Evolutionary conservation across 2,888 invertebrate genomes (phyloP).

Genomic region (Podotricha telesiphe): DNA sequence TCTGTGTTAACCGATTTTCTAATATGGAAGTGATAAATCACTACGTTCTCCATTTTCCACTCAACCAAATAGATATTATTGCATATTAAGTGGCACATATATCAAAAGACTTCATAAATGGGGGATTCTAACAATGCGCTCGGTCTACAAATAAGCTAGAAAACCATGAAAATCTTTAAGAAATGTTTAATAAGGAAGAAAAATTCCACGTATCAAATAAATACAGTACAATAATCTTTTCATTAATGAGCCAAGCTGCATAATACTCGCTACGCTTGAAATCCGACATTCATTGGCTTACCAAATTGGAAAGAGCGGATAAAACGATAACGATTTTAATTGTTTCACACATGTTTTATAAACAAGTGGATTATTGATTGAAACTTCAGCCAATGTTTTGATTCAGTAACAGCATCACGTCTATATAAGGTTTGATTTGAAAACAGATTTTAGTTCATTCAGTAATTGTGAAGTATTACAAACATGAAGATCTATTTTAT

Average conservation of each 20-base stretch:
- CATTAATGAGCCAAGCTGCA: slow-evolving; percentile 3
- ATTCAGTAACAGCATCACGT: slow-evolving; percentile 48
- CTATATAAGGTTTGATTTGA: slow-evolving; percentile 60
- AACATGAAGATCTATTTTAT: slow-evolving; percentile 66
- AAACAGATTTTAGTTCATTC: neutral
- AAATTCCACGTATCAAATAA: neutral
- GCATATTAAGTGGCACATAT: too few relatives aligned
- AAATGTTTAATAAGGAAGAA: neutral
- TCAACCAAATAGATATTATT: too few relatives aligned
- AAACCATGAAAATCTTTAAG: neutral
- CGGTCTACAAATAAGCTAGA: too few relatives aligned
- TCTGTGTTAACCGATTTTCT: too few relatives aligned
- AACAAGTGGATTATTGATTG: slow-evolving; percentile 58
- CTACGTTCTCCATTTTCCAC: too few relatives aligned
- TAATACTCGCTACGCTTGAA: slow-evolving; percentile 11
- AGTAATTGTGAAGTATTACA: slow-evolving; percentile 24
- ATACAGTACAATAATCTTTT: neutral
- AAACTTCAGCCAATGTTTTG: slow-evolving; percentile 58
- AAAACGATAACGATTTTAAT: slow-evolving; percentile 64
- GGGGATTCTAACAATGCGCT: too few relatives aligned
- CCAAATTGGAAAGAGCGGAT: slow-evolving; percentile 50
- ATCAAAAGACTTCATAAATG: too few relatives aligned
- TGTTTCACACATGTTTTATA: slow-evolving; percentile 66
- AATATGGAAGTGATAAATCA: too few relatives aligned
- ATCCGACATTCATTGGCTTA: slow-evolving; percentile 25